phyloP scores from a whole-genome alignment of 2,888 invertebrate species.

The Parnassius mnemosyne region DNA sequence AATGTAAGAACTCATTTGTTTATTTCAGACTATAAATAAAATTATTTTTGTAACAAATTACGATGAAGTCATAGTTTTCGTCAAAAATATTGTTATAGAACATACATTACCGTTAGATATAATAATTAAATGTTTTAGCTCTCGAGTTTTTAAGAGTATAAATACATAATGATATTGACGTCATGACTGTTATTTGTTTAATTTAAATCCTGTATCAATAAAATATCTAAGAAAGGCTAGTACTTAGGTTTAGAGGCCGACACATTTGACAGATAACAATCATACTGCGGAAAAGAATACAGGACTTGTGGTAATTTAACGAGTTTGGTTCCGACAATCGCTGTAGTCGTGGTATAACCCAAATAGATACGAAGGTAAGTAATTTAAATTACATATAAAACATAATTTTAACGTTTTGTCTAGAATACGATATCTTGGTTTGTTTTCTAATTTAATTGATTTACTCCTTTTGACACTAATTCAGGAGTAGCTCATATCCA shows the following conservation, averaged over 20 bases:
- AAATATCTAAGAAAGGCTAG: too few species aligned
- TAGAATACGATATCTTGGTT: too few species aligned
- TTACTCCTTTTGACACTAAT: too few species aligned
- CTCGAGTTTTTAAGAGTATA: constrained; percentile 68
- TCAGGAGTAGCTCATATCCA: too few species aligned
- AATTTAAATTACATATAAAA: too few species aligned
- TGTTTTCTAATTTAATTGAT: too few species aligned
- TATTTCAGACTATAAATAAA: constrained; percentile 52
- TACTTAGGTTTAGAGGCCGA: neutral
- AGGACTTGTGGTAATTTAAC: too few species aligned
- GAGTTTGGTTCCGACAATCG: too few species aligned
- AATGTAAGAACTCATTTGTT: constrained; percentile 39
- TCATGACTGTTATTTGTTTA: constrained; percentile 37
- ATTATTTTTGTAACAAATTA: constrained; percentile 72
- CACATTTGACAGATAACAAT: neutral
- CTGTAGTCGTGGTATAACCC: too few species aligned
- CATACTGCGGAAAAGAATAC: too few species aligned
- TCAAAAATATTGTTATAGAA: constrained; percentile 54
- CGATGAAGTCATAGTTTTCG: constrained; percentile 40
- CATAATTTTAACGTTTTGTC: too few species aligned
- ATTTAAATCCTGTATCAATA: neutral
- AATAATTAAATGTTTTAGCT: constrained; percentile 72
- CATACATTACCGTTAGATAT: constrained; percentile 60
- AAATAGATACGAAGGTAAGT: too few species aligned
- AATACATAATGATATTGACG: constrained; percentile 65